Base-by-base conservation (phyloP, 2,113 vertebrate species). In the Nesoenas mayeri region DNA sequence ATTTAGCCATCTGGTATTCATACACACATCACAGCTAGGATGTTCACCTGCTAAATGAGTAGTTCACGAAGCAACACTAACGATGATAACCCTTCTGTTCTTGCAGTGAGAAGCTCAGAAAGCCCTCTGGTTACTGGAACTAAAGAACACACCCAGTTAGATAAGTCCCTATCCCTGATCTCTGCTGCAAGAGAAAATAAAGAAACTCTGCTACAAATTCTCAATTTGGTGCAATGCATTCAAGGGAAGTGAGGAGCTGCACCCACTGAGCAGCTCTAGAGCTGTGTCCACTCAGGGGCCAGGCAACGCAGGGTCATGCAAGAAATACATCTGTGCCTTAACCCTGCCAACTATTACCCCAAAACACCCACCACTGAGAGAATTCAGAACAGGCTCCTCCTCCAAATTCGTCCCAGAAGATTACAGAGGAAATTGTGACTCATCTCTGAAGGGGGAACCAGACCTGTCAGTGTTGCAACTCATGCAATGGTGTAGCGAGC, bases 71-170 rank as follows among this genome's bases (percentile, higher is more conserved):
- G 89, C 92, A 84, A 60, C 21, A 12, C 53, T 96, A 92, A 87
- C 58, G 90, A 92, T 93, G 79, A 93, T 93, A 77, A 88, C 65
- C 88, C 93, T 97, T 88, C 90, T 96, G 88, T 50, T 95, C 74
- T 42, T 84, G 19, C 88, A 70, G 34, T 2, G 16, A 77, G 85
- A 32, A 70, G 54, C 40, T 82, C 50, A 66, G 66, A 54, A 51
- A 90, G 38, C 40, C 51, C 79, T 78, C 24, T 53, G 71, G 34
- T 5, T 81, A 56, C 42, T 67, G 65, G 40, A 86, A 60, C 22
- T 78, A 65, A 80, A 74, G 60, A 78, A 64, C 47, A 74, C 15
- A 2, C 25, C 44, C 47, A 24, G 15, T 34, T 15, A 25, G 15
- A 61, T 66, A 40, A 40, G 24, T 11, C 28, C 3, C 7, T 25